Evolutionary conservation across 2,113 vertebrate genomes (phyloP).

Genomic region (Boulengeromyrus knoepffleri): DNA sequence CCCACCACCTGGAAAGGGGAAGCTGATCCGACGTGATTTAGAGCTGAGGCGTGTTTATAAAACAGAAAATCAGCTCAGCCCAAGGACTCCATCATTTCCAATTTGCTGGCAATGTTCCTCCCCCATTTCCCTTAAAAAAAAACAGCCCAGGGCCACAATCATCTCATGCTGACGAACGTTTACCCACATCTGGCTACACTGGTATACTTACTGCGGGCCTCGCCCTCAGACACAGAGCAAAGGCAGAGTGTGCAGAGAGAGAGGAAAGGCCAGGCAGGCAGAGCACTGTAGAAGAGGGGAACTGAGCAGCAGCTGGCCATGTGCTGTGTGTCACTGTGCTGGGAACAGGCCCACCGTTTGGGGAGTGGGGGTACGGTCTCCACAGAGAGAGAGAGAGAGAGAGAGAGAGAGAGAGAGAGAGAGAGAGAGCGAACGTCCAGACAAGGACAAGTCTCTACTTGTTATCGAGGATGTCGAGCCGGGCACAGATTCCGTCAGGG

Average conservation of each 20-base stretch:
- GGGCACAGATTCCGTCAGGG: not conserved
- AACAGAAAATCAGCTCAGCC: constrained; percentile 1
- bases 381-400: not conserved
- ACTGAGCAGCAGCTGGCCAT: too few species aligned
- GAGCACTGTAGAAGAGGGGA: not conserved
- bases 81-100: not conserved
- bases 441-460: not conserved
- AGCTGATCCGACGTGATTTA: not conserved
- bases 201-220: not conserved
- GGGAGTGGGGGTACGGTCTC: not conserved
- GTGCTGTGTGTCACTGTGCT: not conserved
- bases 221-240: not conserved
- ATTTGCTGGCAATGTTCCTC: not conserved
- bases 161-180: constrained; percentile 7
- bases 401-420: not conserved
- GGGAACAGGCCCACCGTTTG: not conserved
- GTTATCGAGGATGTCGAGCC: not conserved
- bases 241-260: not conserved
- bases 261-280: not conserved
- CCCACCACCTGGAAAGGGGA: not conserved
- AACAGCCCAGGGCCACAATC: not conserved
- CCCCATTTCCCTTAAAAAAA: not conserved
- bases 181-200: not conserved
- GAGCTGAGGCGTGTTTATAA: not conserved
- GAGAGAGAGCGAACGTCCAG: not conserved